A percentile compares a stretch with the other conserved stretches of the same genome.
Evolutionary conservation across 2,888 invertebrate species (phyloP).

Genomic region (Stenichneumon culpator): DNA sequence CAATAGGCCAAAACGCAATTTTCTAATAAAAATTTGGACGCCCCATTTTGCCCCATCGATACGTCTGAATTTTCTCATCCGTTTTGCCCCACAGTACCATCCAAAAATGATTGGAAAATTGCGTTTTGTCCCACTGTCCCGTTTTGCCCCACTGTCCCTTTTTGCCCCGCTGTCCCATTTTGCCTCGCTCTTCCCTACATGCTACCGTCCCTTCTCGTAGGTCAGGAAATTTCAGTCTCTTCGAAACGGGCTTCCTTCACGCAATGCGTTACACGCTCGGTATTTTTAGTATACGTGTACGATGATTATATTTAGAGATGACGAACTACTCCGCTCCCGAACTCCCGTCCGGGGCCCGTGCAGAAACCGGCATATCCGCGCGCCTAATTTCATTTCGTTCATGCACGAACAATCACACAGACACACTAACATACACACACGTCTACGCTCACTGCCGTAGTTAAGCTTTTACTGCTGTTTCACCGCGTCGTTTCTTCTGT

Average conservation of each 20-base stretch:
- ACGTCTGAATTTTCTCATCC: no score
- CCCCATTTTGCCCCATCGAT: no score
- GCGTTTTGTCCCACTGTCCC: no score
- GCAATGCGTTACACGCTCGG: constrained; percentile 19
- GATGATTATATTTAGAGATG: constrained; percentile 78
- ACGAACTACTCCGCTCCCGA: constrained; percentile 68
- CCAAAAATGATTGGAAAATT: no score
- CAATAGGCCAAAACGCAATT: no score
- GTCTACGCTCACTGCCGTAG: constrained; percentile 33
- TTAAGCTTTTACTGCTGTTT: constrained; percentile 35
- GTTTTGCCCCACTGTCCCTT: no score
- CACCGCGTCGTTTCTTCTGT: constrained; percentile 26
- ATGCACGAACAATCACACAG: neutral
- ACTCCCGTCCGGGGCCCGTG: constrained; percentile 23
- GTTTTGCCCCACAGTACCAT: no score
- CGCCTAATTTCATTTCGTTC: constrained; percentile 59
- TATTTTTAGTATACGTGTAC: neutral
- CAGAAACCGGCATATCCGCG: constrained; percentile 52
- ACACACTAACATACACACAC: neutral
- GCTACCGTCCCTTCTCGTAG: constrained; percentile 68
- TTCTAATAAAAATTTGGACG: no score
- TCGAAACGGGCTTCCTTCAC: constrained; percentile 39
- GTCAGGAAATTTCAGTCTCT: constrained; percentile 71
- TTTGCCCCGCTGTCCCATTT: no score
- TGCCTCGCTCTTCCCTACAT: no score